Percentiles rank a stretch among this genome's conserved stretches.
Conservation (phyloP, 2,113 vertebrate genomes). For the Sisor rabdophorus region DNA sequence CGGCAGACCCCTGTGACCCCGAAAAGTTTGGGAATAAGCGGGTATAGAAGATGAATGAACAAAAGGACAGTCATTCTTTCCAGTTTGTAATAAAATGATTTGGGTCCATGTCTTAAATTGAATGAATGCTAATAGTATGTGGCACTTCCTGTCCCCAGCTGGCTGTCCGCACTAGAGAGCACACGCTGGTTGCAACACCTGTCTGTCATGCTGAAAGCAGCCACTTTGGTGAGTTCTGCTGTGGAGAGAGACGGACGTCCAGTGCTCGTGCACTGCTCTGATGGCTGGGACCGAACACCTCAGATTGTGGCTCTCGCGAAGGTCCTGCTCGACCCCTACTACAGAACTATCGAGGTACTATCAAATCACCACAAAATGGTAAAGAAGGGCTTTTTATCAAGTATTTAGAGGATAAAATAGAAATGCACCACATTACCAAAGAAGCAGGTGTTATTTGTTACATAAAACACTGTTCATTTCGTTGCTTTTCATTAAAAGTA, state of each 20-base stretch:
- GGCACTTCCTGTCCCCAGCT: slow-evolving; percentile 67
- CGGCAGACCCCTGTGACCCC: too few relatives aligned
- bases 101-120: background rate
- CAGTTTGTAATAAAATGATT: background rate
- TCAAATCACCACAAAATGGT: background rate
- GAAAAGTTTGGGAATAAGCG: too few relatives aligned
- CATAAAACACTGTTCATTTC: too few relatives aligned
- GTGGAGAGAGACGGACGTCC: slow-evolving; percentile 91
- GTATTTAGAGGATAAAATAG: background rate
- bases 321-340: slow-evolving; percentile 92
- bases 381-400: background rate
- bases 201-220: slow-evolving; percentile 95
- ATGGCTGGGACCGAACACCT: slow-evolving; percentile 95
- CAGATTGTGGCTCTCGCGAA: slow-evolving; percentile 94
- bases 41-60: too few relatives aligned
- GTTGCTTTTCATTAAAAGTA: too few relatives aligned
- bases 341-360: slow-evolving; percentile 89
- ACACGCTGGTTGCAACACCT: slow-evolving; percentile 98
- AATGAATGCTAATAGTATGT: background rate
- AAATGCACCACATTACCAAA: too few relatives aligned
- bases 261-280: slow-evolving; percentile 93
- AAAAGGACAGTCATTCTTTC: too few relatives aligned
- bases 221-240: slow-evolving; percentile 85
- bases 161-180: slow-evolving; percentile 94
- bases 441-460: too few relatives aligned